These are phyloP conservation scores for Lampris megalopsis DNA, from an alignment of 2,113 vertebrate species.

Conservation along the genomic window DNA sequence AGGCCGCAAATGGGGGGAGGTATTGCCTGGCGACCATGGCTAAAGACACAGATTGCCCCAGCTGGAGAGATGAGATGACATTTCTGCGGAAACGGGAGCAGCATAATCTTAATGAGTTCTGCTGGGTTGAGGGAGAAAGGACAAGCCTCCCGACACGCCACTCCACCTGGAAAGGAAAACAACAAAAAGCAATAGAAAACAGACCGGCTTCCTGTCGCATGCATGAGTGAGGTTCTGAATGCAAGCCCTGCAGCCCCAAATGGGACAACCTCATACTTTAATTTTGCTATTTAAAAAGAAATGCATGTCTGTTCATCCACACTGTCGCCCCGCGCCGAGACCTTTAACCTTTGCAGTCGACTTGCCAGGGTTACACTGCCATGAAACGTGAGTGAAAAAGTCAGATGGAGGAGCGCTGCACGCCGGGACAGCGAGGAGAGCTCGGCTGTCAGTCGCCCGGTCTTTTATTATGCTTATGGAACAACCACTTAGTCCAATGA, in stretches of 20 bases:
- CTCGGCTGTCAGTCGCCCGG: slow-evolving; percentile 73
- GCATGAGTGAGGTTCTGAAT: slow-evolving; percentile 12
- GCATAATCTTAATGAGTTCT: slow-evolving; percentile 89
- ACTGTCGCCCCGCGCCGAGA: too few species aligned
- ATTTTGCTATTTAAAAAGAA: background rate
- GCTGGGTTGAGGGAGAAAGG: slow-evolving; percentile 69
- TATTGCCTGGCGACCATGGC: slow-evolving; percentile 71
- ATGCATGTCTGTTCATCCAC: too few species aligned
- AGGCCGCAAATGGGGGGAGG: slow-evolving; percentile 75
- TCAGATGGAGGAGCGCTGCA: slow-evolving; percentile 47
- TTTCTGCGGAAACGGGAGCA: slow-evolving; percentile 85
- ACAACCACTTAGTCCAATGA: slow-evolving; percentile 85
- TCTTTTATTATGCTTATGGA: slow-evolving; percentile 81
- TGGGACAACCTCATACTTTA: background rate
- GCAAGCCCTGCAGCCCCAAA: background rate
- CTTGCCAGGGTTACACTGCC: slow-evolving; percentile 13
- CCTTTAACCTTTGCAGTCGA: too few species aligned
- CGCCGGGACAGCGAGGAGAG: slow-evolving; percentile 54
- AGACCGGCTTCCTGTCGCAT: slow-evolving; percentile 16
- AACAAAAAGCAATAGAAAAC: slow-evolving; percentile 30
- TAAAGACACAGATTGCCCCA: slow-evolving; percentile 80
- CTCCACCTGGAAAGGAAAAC: slow-evolving; percentile 46
- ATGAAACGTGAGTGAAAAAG: slow-evolving; percentile 45
- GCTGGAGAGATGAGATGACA: slow-evolving; percentile 77
- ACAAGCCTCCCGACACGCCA: slow-evolving; percentile 47